Base-by-base conservation (phyloP, 2,888 invertebrate genomes). In the Apamea crenata region DNA sequence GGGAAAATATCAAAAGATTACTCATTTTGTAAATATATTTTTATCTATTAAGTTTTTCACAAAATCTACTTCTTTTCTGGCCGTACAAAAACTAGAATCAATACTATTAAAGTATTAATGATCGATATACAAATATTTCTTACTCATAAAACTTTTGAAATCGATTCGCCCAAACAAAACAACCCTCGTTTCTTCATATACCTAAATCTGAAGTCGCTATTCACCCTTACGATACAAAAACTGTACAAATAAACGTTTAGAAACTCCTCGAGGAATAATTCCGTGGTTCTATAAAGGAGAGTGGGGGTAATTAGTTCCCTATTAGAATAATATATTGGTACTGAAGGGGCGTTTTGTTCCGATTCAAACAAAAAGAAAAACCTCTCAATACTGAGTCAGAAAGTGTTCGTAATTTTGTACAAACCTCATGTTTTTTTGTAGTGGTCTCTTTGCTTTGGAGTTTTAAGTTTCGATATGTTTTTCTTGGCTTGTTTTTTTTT, bases 261-360 rank as follows among this genome's bases (percentile, higher is more conserved):
- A 86, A 83, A 72, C 72, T 94, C 94, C 94, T 94, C 91, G 86
- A 94, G 94, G 94, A 92, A 93, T 92, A 94, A 93, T 95, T 94
- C 93, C 91, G 94, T 93, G 93, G 94, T 94, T 91, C 93, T 94
- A 91, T 92, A 93, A 94, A 93, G 91, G 91, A 92, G 93, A 91
- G 90, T 92, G 93, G 91, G 92, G 90, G 93, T 95, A 96, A 96
- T 96, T 96, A 96, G 94, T 95, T 95, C 92, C 91, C 95, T 93
- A 95, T 96, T 95, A 95, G 92, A 90, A 87, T 94, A 95, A 96
- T 95, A 95, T 95, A 88, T 86, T 87, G 82, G 78, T 77, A 77
- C 73, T 78, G 84, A 83, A 67, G 73, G 74, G 71, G 61, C 78
- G 90, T 89, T 92, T 89, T 91, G 89, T 90, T 93, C 88, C 87